A percentile compares a stretch with the other conserved stretches of the same genome.
These are phyloP conservation scores for Labia minor DNA, from an alignment of 2,888 invertebrate genomes.

Conservation along the genomic window DNA sequence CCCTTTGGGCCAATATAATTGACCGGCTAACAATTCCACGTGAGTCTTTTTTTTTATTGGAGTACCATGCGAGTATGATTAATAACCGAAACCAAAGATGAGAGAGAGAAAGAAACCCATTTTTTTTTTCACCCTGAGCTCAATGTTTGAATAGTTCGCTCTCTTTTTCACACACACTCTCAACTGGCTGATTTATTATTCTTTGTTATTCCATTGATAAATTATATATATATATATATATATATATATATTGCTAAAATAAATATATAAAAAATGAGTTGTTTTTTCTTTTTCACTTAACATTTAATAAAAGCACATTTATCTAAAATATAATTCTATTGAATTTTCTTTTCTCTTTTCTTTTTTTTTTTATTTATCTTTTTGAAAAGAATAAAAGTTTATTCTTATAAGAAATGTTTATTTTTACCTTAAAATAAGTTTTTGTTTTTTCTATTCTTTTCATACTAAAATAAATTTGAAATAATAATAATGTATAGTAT, in stretches of 20 bases:
- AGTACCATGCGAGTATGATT: neutral
- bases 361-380: too few species aligned
- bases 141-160: neutral
- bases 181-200: neutral
- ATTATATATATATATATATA: too few species aligned
- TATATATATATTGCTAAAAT: neutral
- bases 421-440: too few species aligned
- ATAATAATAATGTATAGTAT: too few species aligned
- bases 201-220: neutral
- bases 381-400: too few species aligned
- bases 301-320: neutral
- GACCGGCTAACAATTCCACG: slow-evolving; percentile 2
- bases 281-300: neutral
- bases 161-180: neutral
- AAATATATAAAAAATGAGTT: neutral
- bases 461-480: too few species aligned
- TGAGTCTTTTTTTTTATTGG: neutral
- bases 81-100: neutral
- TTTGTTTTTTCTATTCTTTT: too few species aligned
- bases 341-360: neutral
- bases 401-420: too few species aligned
- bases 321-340: neutral
- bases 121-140: neutral
- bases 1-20: slow-evolving; percentile 13
- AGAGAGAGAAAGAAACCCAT: neutral